Percentiles rank a stretch among this genome's conserved stretches.
Conservation (phyloP, 2,113 vertebrate genomes). For the Candoia aspera region DNA sequence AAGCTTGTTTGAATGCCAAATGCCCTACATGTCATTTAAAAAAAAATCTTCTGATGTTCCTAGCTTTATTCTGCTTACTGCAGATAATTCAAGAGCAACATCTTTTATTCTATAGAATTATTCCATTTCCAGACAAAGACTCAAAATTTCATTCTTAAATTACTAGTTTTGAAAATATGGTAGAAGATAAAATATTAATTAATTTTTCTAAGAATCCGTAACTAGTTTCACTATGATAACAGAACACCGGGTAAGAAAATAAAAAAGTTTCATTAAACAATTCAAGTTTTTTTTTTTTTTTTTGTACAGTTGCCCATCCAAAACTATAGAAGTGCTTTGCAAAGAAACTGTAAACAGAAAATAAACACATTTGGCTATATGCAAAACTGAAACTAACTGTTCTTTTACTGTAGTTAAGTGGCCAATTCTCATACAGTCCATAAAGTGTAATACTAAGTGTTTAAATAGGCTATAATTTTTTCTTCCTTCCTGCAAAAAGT, state of each 20-base stretch:
- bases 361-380: slow-evolving; percentile 31
- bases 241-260: background rate
- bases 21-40: background rate
- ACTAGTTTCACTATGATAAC: slow-evolving; percentile 15
- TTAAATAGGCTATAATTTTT: slow-evolving; percentile 38
- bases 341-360: slow-evolving; percentile 20
- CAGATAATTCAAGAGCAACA: background rate
- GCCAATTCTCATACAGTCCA: slow-evolving; percentile 33
- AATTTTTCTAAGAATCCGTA: background rate
- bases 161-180: slow-evolving; percentile 24
- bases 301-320: slow-evolving; percentile 15
- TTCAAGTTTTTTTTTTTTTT: background rate
- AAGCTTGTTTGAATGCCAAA: background rate
- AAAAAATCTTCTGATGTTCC: background rate
- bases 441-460: slow-evolving; percentile 35
- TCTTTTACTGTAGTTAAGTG: slow-evolving; percentile 22
- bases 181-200: background rate
- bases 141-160: background rate
- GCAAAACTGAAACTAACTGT: slow-evolving; percentile 20
- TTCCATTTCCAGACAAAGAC: background rate
- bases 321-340: background rate
- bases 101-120: background rate
- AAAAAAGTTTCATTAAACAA: slow-evolving; percentile 42
- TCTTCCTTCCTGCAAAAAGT: slow-evolving; percentile 47
- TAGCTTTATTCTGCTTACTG: background rate